Evolutionary conservation across 2,113 vertebrate species (phyloP).

Genomic region (Vicugna pacos): DNA sequence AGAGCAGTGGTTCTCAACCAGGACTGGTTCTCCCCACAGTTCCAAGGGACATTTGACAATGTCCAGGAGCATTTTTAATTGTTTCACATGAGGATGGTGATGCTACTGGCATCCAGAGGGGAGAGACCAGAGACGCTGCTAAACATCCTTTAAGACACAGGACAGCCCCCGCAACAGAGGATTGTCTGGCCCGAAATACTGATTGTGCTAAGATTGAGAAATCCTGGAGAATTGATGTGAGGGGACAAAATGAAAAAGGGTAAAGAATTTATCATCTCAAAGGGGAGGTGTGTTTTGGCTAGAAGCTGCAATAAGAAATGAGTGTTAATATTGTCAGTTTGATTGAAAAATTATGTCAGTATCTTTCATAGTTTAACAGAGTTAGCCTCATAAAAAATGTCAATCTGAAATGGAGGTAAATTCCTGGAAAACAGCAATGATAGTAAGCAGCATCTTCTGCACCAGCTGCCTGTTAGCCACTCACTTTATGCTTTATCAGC

Average conservation of each 20-base stretch:
- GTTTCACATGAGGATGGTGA: not conserved
- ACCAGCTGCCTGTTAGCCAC: not conserved
- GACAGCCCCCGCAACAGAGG: not conserved
- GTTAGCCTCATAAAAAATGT: slow-evolving; percentile 40
- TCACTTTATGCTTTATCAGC: slow-evolving; percentile 19
- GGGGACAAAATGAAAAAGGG: not conserved
- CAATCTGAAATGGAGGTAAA: not conserved
- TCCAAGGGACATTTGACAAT: not conserved
- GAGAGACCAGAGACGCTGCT: not conserved
- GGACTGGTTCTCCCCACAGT: no score
- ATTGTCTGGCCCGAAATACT: not conserved
- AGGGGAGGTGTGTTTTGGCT: not conserved
- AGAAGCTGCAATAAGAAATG: not conserved
- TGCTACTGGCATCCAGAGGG: not conserved
- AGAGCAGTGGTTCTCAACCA: not conserved
- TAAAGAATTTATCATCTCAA: slow-evolving; percentile 38
- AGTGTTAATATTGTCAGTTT: slow-evolving; percentile 31
- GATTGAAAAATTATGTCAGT: slow-evolving; percentile 53
- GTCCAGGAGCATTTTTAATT: not conserved
- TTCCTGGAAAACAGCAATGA: slow-evolving; percentile 20
- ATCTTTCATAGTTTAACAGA: slow-evolving; percentile 39
- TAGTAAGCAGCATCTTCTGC: not conserved
- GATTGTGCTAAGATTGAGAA: not conserved
- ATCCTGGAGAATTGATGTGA: not conserved
- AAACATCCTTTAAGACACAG: not conserved